Percentiles rank a stretch among this genome's conserved stretches.
phyloP scores from a whole-genome alignment of 2,888 invertebrate species.

The Neoscelio sp. region DNA sequence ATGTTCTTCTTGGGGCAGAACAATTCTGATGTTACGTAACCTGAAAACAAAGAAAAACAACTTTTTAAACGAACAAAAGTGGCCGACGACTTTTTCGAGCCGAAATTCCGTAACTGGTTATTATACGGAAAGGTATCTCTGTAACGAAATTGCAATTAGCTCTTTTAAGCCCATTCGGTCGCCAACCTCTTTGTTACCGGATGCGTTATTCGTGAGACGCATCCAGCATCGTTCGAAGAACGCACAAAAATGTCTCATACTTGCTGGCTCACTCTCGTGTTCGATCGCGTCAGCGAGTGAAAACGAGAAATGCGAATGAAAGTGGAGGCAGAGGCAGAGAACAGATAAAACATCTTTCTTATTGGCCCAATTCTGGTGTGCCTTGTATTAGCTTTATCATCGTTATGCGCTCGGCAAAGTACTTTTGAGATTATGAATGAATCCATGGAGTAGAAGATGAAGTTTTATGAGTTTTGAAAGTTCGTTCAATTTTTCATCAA shows the following conservation, averaged over 20 bases:
- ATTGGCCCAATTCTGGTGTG: constrained; percentile 52
- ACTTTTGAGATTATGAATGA: too few relatives aligned
- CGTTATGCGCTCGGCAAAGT: neutral
- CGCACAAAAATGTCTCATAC: constrained; percentile 62
- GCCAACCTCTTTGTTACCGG: constrained; percentile 48
- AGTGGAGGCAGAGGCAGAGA: constrained; percentile 55
- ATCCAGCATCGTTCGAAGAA: constrained; percentile 29
- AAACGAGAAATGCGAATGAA: constrained; percentile 67
- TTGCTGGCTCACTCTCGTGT: constrained; percentile 68
- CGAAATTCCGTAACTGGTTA: constrained; percentile 33
- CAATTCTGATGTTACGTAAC: too few relatives aligned
- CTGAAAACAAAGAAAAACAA: constrained; percentile 15
- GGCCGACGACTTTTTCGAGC: constrained; percentile 30
- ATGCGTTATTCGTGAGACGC: constrained; percentile 30
- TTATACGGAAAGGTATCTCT: too few relatives aligned
- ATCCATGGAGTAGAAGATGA: too few relatives aligned
- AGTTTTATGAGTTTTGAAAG: too few relatives aligned
- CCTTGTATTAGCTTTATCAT: constrained; percentile 31
- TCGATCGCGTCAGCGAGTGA: constrained; percentile 63
- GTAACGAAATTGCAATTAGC: too few relatives aligned
- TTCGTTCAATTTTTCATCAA: too few relatives aligned
- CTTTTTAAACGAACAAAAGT: too few relatives aligned
- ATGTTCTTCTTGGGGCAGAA: too few relatives aligned
- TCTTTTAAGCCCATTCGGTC: constrained; percentile 23
- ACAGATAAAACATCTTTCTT: constrained; percentile 60